phyloP scores from a whole-genome alignment of 2,797 vertebrate species.

The Diplodus sargus region DNA sequence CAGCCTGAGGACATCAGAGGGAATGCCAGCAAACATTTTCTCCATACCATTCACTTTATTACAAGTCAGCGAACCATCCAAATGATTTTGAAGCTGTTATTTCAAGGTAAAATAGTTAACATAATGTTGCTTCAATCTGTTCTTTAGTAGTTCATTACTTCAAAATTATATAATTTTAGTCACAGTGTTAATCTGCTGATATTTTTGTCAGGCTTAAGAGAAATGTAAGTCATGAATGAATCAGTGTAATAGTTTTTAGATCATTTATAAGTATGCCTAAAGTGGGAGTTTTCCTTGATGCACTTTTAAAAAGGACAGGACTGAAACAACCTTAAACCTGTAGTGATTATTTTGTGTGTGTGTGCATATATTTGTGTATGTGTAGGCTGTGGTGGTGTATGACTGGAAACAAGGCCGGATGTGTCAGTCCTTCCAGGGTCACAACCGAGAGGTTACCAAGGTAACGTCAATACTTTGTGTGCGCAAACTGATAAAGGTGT shows the following conservation, averaged over 20 bases:
- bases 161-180: neutral
- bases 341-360: neutral
- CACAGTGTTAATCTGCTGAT: neutral
- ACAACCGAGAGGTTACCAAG: slow-evolving; percentile 95
- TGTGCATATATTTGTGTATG: slow-evolving; percentile 19
- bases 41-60: too few species aligned
- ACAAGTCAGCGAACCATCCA: too few species aligned
- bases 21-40: too few species aligned
- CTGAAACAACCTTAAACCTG: slow-evolving; percentile 1
- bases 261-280: neutral
- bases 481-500: slow-evolving; percentile 40
- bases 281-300: slow-evolving; percentile 1
- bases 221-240: slow-evolving; percentile 9
- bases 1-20: too few species aligned
- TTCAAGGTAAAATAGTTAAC: too few species aligned
- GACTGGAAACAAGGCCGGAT: slow-evolving; percentile 91
- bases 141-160: neutral
- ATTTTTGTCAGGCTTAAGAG: neutral
- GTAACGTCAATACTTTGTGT: slow-evolving; percentile 78
- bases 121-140: neutral
- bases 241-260: slow-evolving; percentile 5
- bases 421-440: slow-evolving; percentile 89
- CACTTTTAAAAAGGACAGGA: neutral
- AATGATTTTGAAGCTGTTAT: too few species aligned
- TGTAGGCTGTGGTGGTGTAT: slow-evolving; percentile 90